Percentiles rank a stretch among this genome's conserved stretches.
phyloP scores from a whole-genome alignment of 2,797 vertebrate species.

The Melanotaenia nigrans region DNA sequence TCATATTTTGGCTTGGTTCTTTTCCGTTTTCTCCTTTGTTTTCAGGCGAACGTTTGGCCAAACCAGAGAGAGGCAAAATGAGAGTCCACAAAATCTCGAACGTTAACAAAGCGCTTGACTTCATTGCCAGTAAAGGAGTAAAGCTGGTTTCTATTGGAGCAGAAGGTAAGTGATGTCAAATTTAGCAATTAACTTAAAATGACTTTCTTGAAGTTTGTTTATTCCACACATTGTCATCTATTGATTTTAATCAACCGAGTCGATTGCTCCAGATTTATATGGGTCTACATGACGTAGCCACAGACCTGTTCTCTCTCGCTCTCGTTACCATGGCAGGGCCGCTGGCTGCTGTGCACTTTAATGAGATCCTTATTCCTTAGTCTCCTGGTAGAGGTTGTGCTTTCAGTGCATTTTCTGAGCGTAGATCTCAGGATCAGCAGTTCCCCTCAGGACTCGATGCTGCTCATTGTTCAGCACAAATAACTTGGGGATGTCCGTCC shows the following conservation, averaged over 20 bases:
- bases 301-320: neutral
- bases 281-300: conserved; percentile 6
- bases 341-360: conserved; percentile 53
- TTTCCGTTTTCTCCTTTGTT: neutral
- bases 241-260: conserved; percentile 31
- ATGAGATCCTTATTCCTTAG: conserved; percentile 57
- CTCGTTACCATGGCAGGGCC: conserved; percentile 45
- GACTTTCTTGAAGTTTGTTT: conserved; percentile 22
- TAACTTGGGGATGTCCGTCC: conserved; percentile 52
- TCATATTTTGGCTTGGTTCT: neutral
- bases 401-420: conserved; percentile 61
- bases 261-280: conserved; percentile 21
- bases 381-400: conserved; percentile 44
- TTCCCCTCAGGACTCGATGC: conserved; percentile 47
- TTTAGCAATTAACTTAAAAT: neutral
- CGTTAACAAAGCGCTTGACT: conserved; percentile 94
- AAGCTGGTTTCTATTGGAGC: conserved; percentile 96
- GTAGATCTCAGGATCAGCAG: conserved; percentile 59
- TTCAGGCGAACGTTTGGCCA: conserved; percentile 92
- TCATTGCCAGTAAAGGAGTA: conserved; percentile 95
- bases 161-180: conserved; percentile 82
- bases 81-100: conserved; percentile 98
- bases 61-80: conserved; percentile 96
- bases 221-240: neutral
- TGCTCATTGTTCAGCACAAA: conserved; percentile 45